Evolutionary conservation across 2,797 vertebrate genomes (phyloP).

Genomic region (Sparidentex hasta): DNA sequence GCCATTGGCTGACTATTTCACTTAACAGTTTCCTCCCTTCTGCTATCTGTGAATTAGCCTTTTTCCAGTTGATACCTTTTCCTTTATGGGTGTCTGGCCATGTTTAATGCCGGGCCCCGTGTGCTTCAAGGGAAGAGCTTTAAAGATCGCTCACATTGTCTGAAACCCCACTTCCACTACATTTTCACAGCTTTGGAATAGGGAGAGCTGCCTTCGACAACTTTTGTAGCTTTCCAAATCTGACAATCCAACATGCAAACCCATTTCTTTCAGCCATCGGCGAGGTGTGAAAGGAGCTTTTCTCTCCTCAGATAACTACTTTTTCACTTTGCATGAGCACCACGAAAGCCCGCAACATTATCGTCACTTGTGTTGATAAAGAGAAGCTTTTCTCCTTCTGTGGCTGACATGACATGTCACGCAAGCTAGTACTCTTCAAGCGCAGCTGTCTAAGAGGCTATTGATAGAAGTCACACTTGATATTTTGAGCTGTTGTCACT

Average conservation of each 20-base stretch:
- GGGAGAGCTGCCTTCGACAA: neutral
- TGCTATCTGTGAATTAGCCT: too few species aligned
- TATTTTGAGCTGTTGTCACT: neutral
- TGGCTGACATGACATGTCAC: neutral
- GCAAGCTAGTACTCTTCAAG: neutral
- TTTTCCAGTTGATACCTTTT: too few species aligned
- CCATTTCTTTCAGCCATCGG: too few species aligned
- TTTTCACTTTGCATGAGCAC: conserved; percentile 1
- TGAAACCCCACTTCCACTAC: neutral
- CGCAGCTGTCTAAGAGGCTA: neutral
- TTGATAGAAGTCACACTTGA: neutral
- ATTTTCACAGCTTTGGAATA: neutral
- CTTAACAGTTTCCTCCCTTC: too few species aligned
- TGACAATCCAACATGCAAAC: neutral
- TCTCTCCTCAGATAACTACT: neutral
- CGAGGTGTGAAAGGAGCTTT: neutral
- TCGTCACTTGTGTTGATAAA: neutral
- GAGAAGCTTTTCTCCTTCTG: neutral
- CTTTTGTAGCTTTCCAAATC: neutral
- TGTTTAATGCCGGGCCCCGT: neutral
- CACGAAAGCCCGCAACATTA: neutral
- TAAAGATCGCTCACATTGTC: neutral
- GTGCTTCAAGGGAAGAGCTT: neutral
- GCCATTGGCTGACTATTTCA: too few species aligned
- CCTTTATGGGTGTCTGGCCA: too few species aligned